Conservation (phyloP, 2,888 invertebrate species). For the Lasioglossum oenotherae region DNA sequence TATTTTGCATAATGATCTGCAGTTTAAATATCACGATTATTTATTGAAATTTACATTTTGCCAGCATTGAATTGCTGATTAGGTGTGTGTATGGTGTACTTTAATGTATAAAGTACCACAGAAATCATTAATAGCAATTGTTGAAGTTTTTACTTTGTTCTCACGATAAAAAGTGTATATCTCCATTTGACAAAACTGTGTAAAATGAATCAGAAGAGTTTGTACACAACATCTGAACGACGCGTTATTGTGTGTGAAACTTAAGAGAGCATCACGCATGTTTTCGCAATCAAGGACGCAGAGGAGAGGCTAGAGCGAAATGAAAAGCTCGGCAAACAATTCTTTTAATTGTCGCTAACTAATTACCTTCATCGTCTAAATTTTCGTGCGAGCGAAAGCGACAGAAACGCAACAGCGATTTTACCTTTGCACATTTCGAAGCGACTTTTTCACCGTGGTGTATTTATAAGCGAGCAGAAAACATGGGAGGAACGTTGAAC, state of each 20-base stretch:
- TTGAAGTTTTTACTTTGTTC: not conserved
- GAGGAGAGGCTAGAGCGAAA: not conserved
- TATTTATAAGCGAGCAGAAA: constrained; percentile 32
- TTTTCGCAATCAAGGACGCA: not conserved
- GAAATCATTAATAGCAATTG: not conserved
- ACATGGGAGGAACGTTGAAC: constrained; percentile 34
- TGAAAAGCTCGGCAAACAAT: not conserved
- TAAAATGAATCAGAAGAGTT: not conserved
- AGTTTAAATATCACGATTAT: not conserved
- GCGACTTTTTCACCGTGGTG: constrained; percentile 9
- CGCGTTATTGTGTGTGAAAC: not conserved
- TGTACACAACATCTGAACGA: too few species aligned
- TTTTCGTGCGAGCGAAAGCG: not conserved
- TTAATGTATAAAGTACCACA: not conserved
- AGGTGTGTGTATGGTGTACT: not conserved
- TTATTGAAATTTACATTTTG: not conserved
- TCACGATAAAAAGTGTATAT: not conserved
- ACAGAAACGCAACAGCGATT: not conserved
- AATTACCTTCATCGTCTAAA: not conserved
- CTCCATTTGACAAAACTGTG: not conserved
- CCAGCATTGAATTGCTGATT: not conserved
- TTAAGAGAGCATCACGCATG: not conserved
- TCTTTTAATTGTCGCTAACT: constrained; percentile 2
- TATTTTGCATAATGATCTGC: not conserved
- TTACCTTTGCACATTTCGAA: not conserved